Percentiles rank a stretch among this genome's conserved stretches.
Evolutionary conservation across 2,888 invertebrate species (phyloP).

Genomic region (Conops quadrifasciatus): DNA sequence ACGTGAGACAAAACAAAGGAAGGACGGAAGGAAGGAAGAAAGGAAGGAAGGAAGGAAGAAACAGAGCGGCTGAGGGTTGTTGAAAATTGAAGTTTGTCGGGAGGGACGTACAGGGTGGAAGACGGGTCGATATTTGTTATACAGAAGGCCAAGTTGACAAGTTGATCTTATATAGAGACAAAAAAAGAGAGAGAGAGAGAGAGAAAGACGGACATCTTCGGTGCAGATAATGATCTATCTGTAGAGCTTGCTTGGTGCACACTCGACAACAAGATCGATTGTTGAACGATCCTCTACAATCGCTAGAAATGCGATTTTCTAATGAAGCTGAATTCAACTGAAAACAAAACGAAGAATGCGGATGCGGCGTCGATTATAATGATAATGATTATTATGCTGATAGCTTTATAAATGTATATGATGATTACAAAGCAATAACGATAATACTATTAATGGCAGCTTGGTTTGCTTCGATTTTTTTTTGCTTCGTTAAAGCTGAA

Average conservation of each 20-base stretch:
- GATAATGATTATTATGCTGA: neutral
- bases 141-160: too few species aligned
- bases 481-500: too few species aligned
- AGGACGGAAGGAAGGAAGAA: neutral
- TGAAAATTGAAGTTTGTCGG: neutral
- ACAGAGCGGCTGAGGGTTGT: slow-evolving; percentile 20
- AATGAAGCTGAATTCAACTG: neutral
- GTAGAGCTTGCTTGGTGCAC: too few species aligned
- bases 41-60: neutral
- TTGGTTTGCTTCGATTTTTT: too few species aligned
- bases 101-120: neutral
- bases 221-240: too few species aligned
- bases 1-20: slow-evolving; percentile 1
- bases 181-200: too few species aligned
- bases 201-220: too few species aligned
- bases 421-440: slow-evolving; percentile 10
- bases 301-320: neutral
- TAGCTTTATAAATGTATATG: neutral
- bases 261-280: too few species aligned
- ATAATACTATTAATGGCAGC: neutral
- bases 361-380: slow-evolving; percentile 38
- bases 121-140: neutral
- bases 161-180: too few species aligned
- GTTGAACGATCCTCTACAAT: neutral
- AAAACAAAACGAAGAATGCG: slow-evolving; percentile 24